phyloP scores from a whole-genome alignment of 2,797 vertebrate genomes.

The Thunnus albacares region DNA sequence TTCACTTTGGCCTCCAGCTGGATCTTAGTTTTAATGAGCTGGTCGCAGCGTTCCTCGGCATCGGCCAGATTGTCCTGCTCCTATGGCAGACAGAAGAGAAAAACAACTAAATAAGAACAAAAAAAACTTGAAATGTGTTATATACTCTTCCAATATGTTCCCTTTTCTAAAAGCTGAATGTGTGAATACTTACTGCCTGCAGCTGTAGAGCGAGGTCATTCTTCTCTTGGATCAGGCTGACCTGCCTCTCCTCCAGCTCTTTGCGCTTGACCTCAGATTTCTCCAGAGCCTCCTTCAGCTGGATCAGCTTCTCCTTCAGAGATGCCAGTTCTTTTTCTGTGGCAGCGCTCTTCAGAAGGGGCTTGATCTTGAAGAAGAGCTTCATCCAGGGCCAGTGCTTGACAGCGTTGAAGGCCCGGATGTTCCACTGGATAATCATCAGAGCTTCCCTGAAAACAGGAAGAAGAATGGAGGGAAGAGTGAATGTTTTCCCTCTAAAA shows the following conservation, averaged over 20 bases:
- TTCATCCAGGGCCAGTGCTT: conserved; percentile 98
- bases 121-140: neutral
- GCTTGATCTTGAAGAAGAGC: conserved; percentile 97
- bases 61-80: conserved; percentile 96
- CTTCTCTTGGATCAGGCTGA: conserved; percentile 92
- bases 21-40: conserved; percentile 95
- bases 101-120: neutral
- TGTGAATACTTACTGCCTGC: conserved; percentile 89
- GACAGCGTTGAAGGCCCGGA: conserved; percentile 93
- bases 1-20: conserved; percentile 94
- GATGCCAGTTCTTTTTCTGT: conserved; percentile 87
- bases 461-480: conserved; percentile 37
- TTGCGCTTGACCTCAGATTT: conserved; percentile 92
- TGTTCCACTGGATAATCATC: conserved; percentile 96
- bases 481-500: neutral
- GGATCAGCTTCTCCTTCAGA: conserved; percentile 82
- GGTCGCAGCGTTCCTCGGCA: conserved; percentile 93
- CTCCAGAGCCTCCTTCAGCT: conserved; percentile 83
- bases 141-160: neutral
- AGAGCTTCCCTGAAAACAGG: conserved; percentile 88
- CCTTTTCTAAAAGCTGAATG: conserved; percentile 10
- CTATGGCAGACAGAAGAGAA: conserved; percentile 69
- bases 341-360: conserved; percentile 92
- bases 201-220: conserved; percentile 93
- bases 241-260: conserved; percentile 94